Conservation (phyloP, 2,113 vertebrate genomes). For the Helogale parvula region DNA sequence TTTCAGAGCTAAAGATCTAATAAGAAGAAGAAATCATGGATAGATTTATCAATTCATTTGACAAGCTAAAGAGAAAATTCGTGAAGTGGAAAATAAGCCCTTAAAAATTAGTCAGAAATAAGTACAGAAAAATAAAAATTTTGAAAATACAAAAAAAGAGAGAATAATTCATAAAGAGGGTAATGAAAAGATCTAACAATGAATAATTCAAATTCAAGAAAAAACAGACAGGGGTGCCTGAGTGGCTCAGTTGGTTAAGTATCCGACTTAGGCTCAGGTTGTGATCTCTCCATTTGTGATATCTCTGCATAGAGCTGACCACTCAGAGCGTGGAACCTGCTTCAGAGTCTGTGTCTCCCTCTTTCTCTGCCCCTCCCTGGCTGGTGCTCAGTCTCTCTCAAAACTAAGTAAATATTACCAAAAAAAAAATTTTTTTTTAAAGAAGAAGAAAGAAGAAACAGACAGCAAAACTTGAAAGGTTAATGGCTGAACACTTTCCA, state of each 20-base stretch:
- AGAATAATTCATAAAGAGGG: not conserved
- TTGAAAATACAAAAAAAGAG: not conserved
- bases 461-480: not conserved
- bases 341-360: no score
- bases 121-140: not conserved
- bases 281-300: no score
- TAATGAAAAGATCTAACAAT: not conserved
- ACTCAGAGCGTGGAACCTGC: no score
- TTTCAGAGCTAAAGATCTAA: not conserved
- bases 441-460: not conserved
- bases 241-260: no score
- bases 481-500: not conserved
- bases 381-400: no score
- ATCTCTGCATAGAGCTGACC: no score
- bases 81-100: slow-evolving; percentile 14
- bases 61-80: slow-evolving; percentile 6
- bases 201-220: not conserved
- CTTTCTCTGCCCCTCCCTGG: no score
- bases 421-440: no score
- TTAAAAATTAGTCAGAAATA: not conserved
- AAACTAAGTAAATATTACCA: no score
- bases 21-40: not conserved
- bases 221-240: not conserved
- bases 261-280: no score
- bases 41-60: not conserved